Percentiles rank a stretch among this genome's conserved stretches.
phyloP scores from a whole-genome alignment of 2,797 vertebrate species.

The Acipenser transmontanus region DNA sequence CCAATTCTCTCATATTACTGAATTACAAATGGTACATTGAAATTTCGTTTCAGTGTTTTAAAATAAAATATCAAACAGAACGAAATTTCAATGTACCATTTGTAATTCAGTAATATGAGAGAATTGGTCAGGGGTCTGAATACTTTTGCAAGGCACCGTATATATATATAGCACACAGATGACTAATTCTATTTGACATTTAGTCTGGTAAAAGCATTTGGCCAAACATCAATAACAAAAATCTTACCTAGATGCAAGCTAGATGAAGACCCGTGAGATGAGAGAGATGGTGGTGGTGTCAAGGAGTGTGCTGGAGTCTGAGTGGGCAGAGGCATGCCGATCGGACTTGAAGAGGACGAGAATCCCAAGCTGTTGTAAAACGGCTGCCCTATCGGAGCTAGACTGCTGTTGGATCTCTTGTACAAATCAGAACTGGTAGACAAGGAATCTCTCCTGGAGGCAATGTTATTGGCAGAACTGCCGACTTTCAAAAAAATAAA shows the following conservation, averaged over 20 bases:
- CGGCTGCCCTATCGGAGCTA: conserved; percentile 94
- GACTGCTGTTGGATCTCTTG: conserved; percentile 91
- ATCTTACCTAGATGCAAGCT: conserved; percentile 91
- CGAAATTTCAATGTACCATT: no score
- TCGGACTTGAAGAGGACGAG: conserved; percentile 95
- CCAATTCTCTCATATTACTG: no score
- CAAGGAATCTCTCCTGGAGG: conserved; percentile 91
- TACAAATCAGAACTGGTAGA: conserved; percentile 92
- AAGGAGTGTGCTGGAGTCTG: conserved; percentile 95
- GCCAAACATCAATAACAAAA: no score
- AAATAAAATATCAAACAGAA: no score
- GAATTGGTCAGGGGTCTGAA: no score
- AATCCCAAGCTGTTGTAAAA: conserved; percentile 98
- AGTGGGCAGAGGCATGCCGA: conserved; percentile 84
- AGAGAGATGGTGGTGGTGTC: conserved; percentile 93
- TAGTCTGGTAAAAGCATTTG: no score
- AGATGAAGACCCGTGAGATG: conserved; percentile 95
- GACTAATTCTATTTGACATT: no score
- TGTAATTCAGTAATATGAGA: no score
- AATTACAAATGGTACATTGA: no score
- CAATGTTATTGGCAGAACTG: conserved; percentile 89
- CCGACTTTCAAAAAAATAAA: conserved; percentile 58
- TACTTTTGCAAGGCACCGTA: no score
- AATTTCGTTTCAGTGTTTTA: no score
- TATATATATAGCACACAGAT: no score